Conservation (phyloP, 2,113 vertebrate genomes). For the Nicator chloris region DNA sequence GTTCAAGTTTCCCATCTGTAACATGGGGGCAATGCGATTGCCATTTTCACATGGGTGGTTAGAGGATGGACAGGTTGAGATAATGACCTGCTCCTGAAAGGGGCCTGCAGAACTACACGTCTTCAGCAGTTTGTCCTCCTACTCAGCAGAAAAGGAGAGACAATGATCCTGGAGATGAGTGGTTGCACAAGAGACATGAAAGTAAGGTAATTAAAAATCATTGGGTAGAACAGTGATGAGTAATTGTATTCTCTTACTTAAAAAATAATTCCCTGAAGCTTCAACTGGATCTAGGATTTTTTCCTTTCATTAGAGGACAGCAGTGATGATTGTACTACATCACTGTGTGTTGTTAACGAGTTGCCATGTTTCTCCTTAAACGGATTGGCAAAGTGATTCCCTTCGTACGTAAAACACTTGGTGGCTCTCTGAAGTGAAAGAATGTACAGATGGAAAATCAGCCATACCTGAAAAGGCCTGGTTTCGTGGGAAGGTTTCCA, state of each 20-base stretch:
- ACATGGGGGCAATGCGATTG: background rate
- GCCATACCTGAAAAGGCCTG: background rate
- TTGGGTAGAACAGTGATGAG: conserved; percentile 47
- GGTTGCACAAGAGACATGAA: conserved; percentile 42
- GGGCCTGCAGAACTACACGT: background rate
- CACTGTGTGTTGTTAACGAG: background rate
- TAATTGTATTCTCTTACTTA: conserved; percentile 44
- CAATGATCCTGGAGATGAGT: background rate
- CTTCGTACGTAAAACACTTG: background rate
- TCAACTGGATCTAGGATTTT: background rate
- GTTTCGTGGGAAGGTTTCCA: background rate
- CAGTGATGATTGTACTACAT: background rate
- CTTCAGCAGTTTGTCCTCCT: background rate
- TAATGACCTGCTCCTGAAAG: background rate
- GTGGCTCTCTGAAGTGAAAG: background rate
- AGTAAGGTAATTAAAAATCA: conserved; percentile 59
- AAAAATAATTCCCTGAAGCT: conserved; percentile 44
- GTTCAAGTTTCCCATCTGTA: background rate
- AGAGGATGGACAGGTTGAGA: background rate
- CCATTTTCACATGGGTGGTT: background rate
- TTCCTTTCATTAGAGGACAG: conserved; percentile 9
- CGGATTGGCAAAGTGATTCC: background rate
- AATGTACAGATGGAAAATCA: background rate
- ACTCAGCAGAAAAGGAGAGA: background rate
- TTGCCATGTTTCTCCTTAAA: background rate